phyloP scores from a whole-genome alignment of 2,113 vertebrate species.

The Synchiropus splendidus region DNA sequence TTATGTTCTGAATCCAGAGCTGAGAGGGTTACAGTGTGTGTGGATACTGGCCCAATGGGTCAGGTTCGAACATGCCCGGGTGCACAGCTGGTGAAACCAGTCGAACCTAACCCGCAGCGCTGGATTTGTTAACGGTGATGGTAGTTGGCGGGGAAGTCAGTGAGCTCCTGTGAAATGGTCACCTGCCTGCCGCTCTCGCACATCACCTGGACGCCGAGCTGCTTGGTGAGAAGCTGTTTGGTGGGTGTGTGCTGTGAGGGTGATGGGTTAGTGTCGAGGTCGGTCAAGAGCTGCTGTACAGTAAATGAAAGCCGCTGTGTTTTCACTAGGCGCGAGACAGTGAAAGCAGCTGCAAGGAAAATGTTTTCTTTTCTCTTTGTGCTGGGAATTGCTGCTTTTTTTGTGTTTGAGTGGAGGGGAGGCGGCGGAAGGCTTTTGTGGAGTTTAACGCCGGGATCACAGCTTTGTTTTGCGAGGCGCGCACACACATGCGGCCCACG shows the following conservation, averaged over 20 bases:
- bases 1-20: too few relatives aligned
- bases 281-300: background rate
- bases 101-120: constrained; percentile 38
- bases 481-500: constrained; percentile 24
- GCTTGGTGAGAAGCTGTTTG: constrained; percentile 38
- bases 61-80: constrained; percentile 44
- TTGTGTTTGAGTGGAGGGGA: constrained; percentile 18
- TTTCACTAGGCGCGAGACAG: too few relatives aligned
- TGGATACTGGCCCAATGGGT: constrained; percentile 1
- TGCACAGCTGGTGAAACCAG: constrained; percentile 58
- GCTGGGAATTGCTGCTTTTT: constrained; percentile 18
- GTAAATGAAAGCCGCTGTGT: too few relatives aligned
- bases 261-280: constrained; percentile 13
- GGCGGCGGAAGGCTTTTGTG: constrained; percentile 38
- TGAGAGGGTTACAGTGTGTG: constrained; percentile 22
- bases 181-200: constrained; percentile 35
- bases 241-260: background rate
- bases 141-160: background rate
- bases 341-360: constrained; percentile 8
- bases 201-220: constrained; percentile 18
- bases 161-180: constrained; percentile 25
- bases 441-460: constrained; percentile 32
- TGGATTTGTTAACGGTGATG: constrained; percentile 12
- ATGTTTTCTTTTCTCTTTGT: constrained; percentile 47
- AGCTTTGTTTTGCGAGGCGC: constrained; percentile 30